Percentiles rank a stretch among this genome's conserved stretches.
Evolutionary conservation across 2,113 vertebrate species (phyloP).

Genomic region (Dinomys branickii): DNA sequence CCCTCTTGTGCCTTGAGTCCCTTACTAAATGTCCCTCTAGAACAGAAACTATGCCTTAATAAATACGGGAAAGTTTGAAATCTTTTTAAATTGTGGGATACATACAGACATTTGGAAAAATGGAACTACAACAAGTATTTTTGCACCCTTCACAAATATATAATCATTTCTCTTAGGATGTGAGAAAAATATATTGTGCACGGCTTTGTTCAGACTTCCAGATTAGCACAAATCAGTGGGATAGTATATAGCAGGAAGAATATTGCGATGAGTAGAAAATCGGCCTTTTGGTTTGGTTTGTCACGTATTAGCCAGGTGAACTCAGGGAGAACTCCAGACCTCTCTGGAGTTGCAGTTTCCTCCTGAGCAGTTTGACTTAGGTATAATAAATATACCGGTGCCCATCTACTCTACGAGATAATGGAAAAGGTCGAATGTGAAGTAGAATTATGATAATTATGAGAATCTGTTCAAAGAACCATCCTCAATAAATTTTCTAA

Average conservation of each 20-base stretch:
- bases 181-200: constrained; percentile 26
- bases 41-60: not conserved
- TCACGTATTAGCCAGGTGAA: not conserved
- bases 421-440: not conserved
- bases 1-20: not conserved
- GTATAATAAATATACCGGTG: not conserved
- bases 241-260: not conserved
- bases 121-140: constrained; percentile 15
- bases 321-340: not conserved
- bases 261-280: not conserved
- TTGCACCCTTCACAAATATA: not conserved
- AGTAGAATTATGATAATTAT: not conserved
- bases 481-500: not conserved
- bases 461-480: constrained; percentile 14
- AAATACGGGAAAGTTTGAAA: constrained; percentile 6
- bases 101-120: constrained; percentile 8
- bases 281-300: not conserved
- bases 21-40: not conserved
- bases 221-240: not conserved
- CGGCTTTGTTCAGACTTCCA: not conserved
- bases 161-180: not conserved
- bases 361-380: not conserved
- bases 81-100: not conserved
- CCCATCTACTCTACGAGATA: not conserved
- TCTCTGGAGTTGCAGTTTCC: not conserved